Evolutionary conservation across 2,888 invertebrate genomes (phyloP), one percentile per base, ranked within the genome.

Genomic region (Cryptus armator): DNA sequence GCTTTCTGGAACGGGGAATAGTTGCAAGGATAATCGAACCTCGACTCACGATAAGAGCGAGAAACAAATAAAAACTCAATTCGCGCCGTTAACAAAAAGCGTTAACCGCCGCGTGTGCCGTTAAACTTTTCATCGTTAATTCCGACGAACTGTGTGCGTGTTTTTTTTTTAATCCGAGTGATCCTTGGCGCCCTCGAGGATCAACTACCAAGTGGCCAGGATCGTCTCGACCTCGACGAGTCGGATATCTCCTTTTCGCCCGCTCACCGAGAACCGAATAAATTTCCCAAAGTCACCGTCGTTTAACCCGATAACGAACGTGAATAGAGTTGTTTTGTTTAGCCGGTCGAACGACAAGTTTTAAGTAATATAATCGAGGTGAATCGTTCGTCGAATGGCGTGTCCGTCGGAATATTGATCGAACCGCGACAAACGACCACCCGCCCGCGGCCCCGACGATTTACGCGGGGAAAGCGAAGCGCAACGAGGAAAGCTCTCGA

Each of bases 361-460:
- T 37, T 37, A 10, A 24, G 66, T 48, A 66, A 81, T 43, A 79
- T 43, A 79, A 79, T 83, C 70, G 71, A 72, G 43, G 44, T 72
- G 74, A 77, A 81, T 78, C 74, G 81, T 71, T 76, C 75, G 75
- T 84, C 83, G 68, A 84, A 79, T 86, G 83, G 86, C 86, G 86
- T 86, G 81, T 87, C 77, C 74, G 83, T 85, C 80, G 77, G 67
- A 79, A 88, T 88, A 88, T 88, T 86, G 88, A 88, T 88, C 84
- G 53, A 71, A 71, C 70, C 79, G 43, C 79, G 56, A 75, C 81
- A 82, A 82, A 82, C 59, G 70, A 32, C 71, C 71, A 56, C 9
- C 16, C 62, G 48, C 29, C 29, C 74, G 62, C 59, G 16, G 24
- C 62, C 56, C 43, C 37, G 56, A 56, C 68, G 4, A 70, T 53